Conservation (phyloP, 2,888 invertebrate species). For the Eilema griseolum region DNA sequence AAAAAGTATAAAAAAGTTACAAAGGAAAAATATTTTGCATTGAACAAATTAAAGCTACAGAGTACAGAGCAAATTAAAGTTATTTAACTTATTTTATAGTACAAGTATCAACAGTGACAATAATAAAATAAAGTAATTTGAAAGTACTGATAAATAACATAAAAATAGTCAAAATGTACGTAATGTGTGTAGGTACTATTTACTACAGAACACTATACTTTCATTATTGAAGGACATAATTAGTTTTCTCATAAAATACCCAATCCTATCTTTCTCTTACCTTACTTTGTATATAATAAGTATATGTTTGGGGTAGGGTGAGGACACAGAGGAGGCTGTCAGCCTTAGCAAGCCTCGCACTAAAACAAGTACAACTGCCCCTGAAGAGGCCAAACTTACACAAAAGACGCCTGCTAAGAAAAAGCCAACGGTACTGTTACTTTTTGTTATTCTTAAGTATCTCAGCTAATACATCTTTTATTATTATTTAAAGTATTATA, state of each 20-base stretch:
- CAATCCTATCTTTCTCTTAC: constrained; percentile 37
- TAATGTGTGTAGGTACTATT: not conserved
- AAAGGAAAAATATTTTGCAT: constrained; percentile 46
- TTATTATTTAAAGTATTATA: not conserved
- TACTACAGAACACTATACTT: not conserved
- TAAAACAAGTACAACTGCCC: constrained; percentile 84
- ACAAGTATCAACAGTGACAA: constrained; percentile 35
- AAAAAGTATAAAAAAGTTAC: not conserved
- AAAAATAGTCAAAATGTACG: constrained; percentile 1
- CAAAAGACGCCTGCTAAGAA: constrained; percentile 85
- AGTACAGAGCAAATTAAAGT: no score
- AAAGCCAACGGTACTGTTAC: constrained; percentile 79
- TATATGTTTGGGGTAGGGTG: constrained; percentile 73
- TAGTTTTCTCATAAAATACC: constrained; percentile 21
- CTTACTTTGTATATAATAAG: constrained; percentile 51
- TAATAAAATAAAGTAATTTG: constrained; percentile 70
- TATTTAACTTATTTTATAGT: no score
- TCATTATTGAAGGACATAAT: constrained; percentile 19
- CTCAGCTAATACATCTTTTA: constrained; percentile 58
- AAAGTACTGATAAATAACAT: constrained; percentile 66
- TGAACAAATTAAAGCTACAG: constrained; percentile 61
- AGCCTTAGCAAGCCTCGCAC: constrained; percentile 81
- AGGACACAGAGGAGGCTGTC: constrained; percentile 84
- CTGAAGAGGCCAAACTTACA: constrained; percentile 83
- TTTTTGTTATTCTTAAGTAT: constrained; percentile 66